phyloP scores from a whole-genome alignment of 2,113 vertebrate species.

The Suricata suricatta region DNA sequence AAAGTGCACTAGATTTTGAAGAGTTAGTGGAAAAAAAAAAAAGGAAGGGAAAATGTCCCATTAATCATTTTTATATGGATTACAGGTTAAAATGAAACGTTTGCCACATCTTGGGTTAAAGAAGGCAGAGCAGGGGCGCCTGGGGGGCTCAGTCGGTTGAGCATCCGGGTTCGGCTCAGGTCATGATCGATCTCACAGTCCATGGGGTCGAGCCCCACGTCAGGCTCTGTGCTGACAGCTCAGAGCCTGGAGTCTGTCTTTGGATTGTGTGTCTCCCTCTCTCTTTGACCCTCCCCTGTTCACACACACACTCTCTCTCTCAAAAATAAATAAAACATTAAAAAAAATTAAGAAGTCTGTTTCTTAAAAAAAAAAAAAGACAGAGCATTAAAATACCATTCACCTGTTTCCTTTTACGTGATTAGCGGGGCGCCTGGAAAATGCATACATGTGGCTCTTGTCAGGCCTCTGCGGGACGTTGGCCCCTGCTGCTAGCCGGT shows the following conservation, averaged over 20 bases:
- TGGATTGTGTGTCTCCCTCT: too few species aligned
- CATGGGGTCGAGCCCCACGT: too few species aligned
- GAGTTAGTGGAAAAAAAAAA: background rate
- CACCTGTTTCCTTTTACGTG: background rate
- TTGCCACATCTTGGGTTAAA: background rate
- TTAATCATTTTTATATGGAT: background rate
- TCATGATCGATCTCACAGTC: too few species aligned
- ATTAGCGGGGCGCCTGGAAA: background rate
- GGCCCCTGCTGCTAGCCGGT: background rate
- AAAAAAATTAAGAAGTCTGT: too few species aligned
- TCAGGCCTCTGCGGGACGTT: accelerated
- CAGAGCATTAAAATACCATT: background rate
- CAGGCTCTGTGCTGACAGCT: too few species aligned
- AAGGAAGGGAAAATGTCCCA: background rate
- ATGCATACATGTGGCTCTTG: accelerated
- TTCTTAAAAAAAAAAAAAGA: too few species aligned
- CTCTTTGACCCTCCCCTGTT: too few species aligned
- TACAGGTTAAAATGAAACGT: background rate
- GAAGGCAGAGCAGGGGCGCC: background rate
- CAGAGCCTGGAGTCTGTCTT: too few species aligned
- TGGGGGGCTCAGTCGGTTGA: too few species aligned
- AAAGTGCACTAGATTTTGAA: background rate
- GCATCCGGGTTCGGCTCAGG: too few species aligned
- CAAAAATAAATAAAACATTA: too few species aligned
- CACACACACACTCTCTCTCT: too few species aligned